These are phyloP conservation scores for Xenotilapia leptura DNA, from an alignment of 2,113 vertebrate genomes.

Conservation along the genomic window DNA sequence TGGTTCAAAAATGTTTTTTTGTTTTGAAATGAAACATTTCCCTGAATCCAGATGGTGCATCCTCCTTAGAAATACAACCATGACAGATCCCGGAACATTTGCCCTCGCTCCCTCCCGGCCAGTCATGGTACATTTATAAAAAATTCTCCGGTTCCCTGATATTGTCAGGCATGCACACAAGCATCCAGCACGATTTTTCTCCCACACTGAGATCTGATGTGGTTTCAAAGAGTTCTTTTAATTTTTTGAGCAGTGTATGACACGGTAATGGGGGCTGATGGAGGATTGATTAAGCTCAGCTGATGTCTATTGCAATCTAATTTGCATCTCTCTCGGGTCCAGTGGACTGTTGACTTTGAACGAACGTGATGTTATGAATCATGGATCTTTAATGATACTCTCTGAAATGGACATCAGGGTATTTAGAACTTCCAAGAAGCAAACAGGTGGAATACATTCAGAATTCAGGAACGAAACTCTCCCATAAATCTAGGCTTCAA, in stretches of 20 bases:
- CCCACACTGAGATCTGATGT: not conserved
- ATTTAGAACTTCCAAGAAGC: not conserved
- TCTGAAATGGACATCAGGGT: not conserved
- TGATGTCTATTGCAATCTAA: constrained; percentile 4
- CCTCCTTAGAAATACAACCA: not conserved
- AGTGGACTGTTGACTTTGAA: not conserved
- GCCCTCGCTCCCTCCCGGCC: not conserved
- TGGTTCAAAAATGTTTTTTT: not conserved
- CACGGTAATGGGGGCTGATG: not conserved
- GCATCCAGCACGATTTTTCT: not conserved
- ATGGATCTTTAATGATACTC: constrained; percentile 12
- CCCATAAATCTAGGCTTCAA: not conserved
- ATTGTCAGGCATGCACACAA: not conserved
- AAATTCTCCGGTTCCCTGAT: not conserved
- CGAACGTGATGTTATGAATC: constrained; percentile 1
- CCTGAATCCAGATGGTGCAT: not conserved
- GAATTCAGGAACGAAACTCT: not conserved
- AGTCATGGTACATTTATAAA: not conserved
- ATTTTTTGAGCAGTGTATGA: not conserved
- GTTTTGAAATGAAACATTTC: constrained; percentile 20
- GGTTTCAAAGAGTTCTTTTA: not conserved
- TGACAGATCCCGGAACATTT: not conserved
- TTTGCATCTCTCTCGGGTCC: constrained; percentile 13
- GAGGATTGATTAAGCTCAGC: not conserved
- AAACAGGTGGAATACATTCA: not conserved